Evolutionary conservation across 2,888 invertebrate genomes (phyloP), one percentile per base, ranked within the genome.

Genomic region (Actias luna): DNA sequence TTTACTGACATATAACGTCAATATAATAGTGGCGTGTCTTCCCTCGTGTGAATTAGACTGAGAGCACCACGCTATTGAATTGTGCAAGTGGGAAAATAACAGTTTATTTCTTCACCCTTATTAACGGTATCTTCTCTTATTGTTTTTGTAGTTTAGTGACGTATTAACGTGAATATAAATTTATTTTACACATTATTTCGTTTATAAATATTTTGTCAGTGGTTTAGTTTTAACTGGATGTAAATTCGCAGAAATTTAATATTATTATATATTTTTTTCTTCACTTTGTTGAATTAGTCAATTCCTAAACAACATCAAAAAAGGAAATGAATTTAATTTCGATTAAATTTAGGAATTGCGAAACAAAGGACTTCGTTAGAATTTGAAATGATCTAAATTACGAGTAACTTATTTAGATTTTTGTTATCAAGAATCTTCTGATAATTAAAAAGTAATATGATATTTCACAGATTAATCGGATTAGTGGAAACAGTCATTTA

Each of bases 1-100:
- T 69, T 67, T 66, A 65, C 70, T 72, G 66, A 67, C 71, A 75
- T 75, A 72, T 71, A 72, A 66, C 69, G 67, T 71, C 69, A 67
- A 73, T 71, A 74, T 78, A 76, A 76, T 78, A 61, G 70, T 70
- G 70, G 66, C 70, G 70, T 67, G 69, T 67, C 67, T 71, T 75
- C 64, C 66, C 65, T 64, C 82, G 84, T 88, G 89, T 85, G 89
- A 90, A 90, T 84, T 80, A 85, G 90, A 89, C 77, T 90, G 87
- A 85, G 86, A 84, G 63, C n/a, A 60, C 72, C 83, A 85, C 83
- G 85, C 81, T 71, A 82, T 75, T 68, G 18, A 27, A 14, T 58
- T 22, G 58, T 35, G 31, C 14, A 7, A 29, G 5, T 18, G 55
- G 7, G 5, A 29, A 55, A 55, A 29, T n/a, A 55, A 29, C 5